These are phyloP conservation scores for Enteromius afrohamiltoni DNA, from an alignment of 2,797 vertebrate genomes.

Conservation along the genomic window DNA sequence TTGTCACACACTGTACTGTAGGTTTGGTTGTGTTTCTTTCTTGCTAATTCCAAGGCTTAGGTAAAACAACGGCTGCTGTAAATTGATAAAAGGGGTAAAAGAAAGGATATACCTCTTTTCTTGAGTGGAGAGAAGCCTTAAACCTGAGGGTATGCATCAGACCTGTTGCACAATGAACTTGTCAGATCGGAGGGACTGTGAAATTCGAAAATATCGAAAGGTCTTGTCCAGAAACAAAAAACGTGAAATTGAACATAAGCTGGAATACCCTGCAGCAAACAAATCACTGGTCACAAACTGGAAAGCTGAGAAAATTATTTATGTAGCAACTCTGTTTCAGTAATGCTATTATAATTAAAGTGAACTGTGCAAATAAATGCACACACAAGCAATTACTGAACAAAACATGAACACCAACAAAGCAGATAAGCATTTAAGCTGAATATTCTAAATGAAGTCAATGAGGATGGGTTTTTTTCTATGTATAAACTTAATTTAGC, in stretches of 20 bases:
- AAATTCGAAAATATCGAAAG: constrained; percentile 47
- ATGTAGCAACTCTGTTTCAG: not conserved
- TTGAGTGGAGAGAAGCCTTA: constrained; percentile 7
- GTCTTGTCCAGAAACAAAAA: constrained; percentile 43
- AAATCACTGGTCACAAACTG: constrained; percentile 7
- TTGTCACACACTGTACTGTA: not conserved
- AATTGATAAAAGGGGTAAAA: not conserved
- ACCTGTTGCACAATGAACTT: constrained; percentile 34
- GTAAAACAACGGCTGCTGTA: not conserved
- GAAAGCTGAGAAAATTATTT: not conserved
- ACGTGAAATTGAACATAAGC: constrained; percentile 36
- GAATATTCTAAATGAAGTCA: not conserved
- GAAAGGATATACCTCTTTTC: not conserved
- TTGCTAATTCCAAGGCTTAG: not conserved
- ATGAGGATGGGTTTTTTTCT: not conserved
- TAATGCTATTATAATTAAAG: not conserved
- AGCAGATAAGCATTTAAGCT: not conserved
- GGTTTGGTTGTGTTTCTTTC: not conserved
- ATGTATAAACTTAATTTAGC: not conserved
- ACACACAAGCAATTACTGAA: not conserved
- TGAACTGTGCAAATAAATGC: not conserved
- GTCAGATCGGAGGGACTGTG: constrained; percentile 29
- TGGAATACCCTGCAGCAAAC: constrained; percentile 19
- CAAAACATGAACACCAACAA: not conserved
- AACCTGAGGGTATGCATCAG: constrained; percentile 21